Evolutionary conservation across 2,113 vertebrate genomes (phyloP).

Genomic region (Ptilonorhynchus violaceus): DNA sequence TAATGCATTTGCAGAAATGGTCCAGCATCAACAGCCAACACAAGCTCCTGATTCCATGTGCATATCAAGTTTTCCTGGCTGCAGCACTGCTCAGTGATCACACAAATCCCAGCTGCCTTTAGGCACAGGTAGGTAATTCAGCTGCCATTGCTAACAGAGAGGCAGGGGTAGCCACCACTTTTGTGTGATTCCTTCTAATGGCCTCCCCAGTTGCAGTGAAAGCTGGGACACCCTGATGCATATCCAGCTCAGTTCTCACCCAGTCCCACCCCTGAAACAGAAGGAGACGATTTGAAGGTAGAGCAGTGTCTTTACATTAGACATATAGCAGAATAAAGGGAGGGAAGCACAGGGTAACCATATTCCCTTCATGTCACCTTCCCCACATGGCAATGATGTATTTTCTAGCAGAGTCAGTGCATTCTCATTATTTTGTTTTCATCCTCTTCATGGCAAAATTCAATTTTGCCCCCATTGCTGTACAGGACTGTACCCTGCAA

Average conservation of each 20-base stretch:
- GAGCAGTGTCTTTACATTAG: neutral
- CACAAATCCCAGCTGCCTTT: neutral
- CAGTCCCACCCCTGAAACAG: neutral
- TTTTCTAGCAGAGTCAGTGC: neutral
- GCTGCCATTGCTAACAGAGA: neutral
- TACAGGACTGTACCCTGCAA: neutral
- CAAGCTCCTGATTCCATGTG: neutral
- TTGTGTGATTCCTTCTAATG: neutral
- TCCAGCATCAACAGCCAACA: neutral
- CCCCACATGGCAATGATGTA: neutral
- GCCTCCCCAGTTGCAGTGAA: neutral
- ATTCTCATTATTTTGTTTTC: neutral
- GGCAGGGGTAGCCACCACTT: neutral
- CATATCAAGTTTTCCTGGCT: neutral
- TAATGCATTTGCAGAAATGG: neutral
- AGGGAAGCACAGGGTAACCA: neutral
- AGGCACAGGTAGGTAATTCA: neutral
- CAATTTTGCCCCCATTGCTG: neutral
- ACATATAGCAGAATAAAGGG: neutral
- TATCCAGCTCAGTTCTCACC: neutral
- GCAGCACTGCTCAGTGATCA: neutral
- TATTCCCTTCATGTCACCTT: neutral
- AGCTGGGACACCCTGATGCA: neutral
- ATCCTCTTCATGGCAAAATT: neutral
- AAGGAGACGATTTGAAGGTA: neutral